Conservation (phyloP, 2,113 vertebrate species). For the Mastomys natalensis region DNA sequence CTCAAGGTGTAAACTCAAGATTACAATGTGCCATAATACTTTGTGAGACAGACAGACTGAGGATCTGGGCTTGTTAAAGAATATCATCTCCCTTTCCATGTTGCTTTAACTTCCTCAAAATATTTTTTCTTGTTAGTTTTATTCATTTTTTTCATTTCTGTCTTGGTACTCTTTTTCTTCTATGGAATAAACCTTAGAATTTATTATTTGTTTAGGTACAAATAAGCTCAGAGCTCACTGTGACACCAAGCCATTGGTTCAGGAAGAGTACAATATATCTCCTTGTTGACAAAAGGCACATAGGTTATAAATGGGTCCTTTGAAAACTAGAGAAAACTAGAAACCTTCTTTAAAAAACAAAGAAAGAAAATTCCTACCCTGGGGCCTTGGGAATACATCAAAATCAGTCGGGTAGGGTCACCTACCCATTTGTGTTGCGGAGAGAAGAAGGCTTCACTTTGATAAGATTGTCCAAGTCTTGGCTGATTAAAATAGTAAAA, state of each 20-base stretch:
- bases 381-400: not conserved
- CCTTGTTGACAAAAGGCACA: conserved; percentile 10
- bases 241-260: not conserved
- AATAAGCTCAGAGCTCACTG: not conserved
- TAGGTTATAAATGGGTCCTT: not conserved
- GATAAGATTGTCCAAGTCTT: conserved; percentile 71
- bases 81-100: not conserved
- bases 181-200: not conserved
- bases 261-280: conserved; percentile 3
- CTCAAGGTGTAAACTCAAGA: not conserved
- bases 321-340: conserved; percentile 18
- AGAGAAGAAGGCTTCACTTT: conserved; percentile 70
- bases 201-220: not conserved
- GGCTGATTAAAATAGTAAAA: conserved; percentile 60
- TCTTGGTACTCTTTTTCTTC: not conserved
- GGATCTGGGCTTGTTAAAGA: not conserved
- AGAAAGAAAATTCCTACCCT: not conserved
- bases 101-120: not conserved
- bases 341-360: not conserved
- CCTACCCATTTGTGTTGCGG: conserved; percentile 63
- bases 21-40: not conserved
- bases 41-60: not conserved
- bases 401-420: conserved; percentile 14
- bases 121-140: not conserved
- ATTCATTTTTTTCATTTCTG: conserved; percentile 26